A percentile compares a stretch with the other conserved stretches of the same genome.
These are phyloP conservation scores for Taphrorychus bicolor DNA, from an alignment of 2,888 invertebrate species.

Conservation along the genomic window DNA sequence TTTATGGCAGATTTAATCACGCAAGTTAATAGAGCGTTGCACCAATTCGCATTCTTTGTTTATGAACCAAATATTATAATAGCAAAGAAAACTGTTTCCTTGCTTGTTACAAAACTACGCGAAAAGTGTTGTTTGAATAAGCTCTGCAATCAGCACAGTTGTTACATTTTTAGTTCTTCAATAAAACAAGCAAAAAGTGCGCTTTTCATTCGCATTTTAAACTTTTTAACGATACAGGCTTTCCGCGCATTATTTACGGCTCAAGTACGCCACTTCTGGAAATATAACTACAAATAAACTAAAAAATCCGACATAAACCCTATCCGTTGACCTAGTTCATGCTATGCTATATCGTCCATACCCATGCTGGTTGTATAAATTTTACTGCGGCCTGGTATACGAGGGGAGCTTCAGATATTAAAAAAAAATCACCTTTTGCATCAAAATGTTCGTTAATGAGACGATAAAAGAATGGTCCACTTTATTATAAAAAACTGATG, in stretches of 20 bases:
- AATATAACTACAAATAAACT: slow-evolving; percentile 19
- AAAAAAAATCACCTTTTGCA: too few relatives aligned
- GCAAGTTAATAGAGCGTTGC: neutral
- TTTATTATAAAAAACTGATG: too few relatives aligned
- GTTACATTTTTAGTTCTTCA: too few relatives aligned
- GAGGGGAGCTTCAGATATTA: neutral
- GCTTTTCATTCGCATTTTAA: slow-evolving; percentile 30
- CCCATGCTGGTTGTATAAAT: slow-evolving; percentile 21
- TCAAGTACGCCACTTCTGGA: slow-evolving; percentile 28
- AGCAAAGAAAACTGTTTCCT: too few relatives aligned
- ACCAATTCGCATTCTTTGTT: neutral
- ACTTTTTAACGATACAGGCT: slow-evolving; percentile 34
- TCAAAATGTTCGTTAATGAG: neutral
- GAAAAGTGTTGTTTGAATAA: too few relatives aligned
- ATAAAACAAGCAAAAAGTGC: slow-evolving; percentile 19
- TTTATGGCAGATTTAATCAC: neutral
- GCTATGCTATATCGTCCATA: slow-evolving; percentile 21
- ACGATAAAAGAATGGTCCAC: neutral
- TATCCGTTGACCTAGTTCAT: slow-evolving; percentile 30
- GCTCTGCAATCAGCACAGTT: too few relatives aligned
- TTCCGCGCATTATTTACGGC: slow-evolving; percentile 35
- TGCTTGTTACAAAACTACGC: too few relatives aligned
- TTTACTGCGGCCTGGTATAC: neutral
- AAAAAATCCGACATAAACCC: slow-evolving; percentile 22
- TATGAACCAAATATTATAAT: neutral